Base-by-base conservation (phyloP, 2,113 vertebrate genomes). In the Benitochromis conjunctus region DNA sequence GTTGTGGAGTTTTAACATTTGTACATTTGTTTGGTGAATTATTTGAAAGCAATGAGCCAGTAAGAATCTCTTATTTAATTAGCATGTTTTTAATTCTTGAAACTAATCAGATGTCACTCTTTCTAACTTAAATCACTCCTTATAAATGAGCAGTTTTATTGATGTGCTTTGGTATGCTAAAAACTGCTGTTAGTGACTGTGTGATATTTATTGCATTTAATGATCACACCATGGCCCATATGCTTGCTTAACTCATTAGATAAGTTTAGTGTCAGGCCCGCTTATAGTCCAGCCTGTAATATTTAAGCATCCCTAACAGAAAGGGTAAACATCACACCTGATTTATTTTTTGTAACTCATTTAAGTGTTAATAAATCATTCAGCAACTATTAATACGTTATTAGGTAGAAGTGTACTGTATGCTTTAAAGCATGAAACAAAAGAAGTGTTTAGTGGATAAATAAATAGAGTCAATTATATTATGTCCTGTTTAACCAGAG, bases 151-250 rank as follows among this genome's bases (percentile, higher is more conserved):
- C 9, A 16, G 41, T 29, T 71, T 3, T 46, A 46, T 71, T 46
- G 4, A 29, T 51, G 24, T 31, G 24, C 0, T 29, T 26, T 51
- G 41, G 29, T 46, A 48, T 48, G 43, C 41, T 1, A 74, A 74
- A 74, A 74, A 1, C 0, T 0, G 24, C 64, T 43, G 7, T 43
- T 21, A 4, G 64, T 71, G 5, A 0, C 38, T 71, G 3, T 4
- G 41, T 26, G 38, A 71, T 8, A 71, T 71, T 46, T 71, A 29
- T 5, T 48, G 41, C 43, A 74, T 74, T 71, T 71, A 26, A 43
- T 71, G 38, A 24, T 71, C 1, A 69, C 7, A 46, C 46, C 38
- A 26, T 10, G 13, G 38, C 64, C 13, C 21, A 43, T 46, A 18
- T 3, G 3, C 36, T 41, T 21, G 36, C 62, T 38, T 26, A 71